These are phyloP conservation scores for Caiman crocodilus DNA, from an alignment of 2,797 vertebrate genomes.

Conservation along the genomic window DNA sequence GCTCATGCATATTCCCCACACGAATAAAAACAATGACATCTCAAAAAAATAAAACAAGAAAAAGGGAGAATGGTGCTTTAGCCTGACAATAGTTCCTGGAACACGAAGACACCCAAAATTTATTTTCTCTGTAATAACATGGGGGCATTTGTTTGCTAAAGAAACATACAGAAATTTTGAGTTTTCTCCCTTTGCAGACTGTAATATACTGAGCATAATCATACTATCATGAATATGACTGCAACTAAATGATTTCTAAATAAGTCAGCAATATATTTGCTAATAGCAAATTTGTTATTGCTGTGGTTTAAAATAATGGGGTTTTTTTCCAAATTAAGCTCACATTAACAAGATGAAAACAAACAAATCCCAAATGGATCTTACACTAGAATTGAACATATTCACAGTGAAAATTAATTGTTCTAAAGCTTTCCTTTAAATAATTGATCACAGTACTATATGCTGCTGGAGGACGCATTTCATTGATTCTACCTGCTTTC, in stretches of 20 bases:
- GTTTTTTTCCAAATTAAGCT: not conserved
- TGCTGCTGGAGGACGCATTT: not conserved
- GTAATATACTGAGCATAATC: not conserved
- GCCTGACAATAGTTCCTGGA: not conserved
- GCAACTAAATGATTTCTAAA: not conserved
- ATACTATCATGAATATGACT: not conserved
- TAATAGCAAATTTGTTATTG: not conserved
- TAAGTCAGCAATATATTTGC: not conserved
- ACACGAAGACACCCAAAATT: not conserved
- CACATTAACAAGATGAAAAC: not conserved
- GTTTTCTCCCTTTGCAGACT: not conserved
- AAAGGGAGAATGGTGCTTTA: not conserved
- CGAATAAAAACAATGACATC: not conserved
- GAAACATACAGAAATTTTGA: not conserved
- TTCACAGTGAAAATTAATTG: not conserved
- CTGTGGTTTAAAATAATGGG: not conserved
- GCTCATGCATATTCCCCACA: not conserved
- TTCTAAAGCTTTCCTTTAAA: not conserved
- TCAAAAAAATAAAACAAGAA: not conserved
- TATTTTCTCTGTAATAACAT: not conserved
- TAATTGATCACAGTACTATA: not conserved
- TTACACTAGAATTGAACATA: not conserved
- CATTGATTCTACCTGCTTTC: not conserved
- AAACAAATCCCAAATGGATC: not conserved
- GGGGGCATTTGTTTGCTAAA: not conserved